phyloP scores from a whole-genome alignment of 2,113 vertebrate species.

The Silurus glanis region DNA sequence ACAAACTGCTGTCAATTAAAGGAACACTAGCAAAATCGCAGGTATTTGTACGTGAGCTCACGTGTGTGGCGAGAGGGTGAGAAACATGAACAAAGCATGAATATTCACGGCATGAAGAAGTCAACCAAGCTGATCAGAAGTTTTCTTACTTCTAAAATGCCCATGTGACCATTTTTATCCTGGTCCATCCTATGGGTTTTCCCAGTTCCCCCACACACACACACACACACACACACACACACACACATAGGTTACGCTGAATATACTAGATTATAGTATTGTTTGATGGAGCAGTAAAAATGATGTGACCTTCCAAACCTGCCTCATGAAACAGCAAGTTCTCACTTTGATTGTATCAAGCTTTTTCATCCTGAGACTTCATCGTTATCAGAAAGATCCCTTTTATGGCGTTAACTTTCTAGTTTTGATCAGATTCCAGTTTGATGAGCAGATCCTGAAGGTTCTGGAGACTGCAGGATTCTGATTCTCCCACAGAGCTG shows the following conservation, averaged over 20 bases:
- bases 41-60: background rate
- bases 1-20: background rate
- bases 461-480: constrained; percentile 68
- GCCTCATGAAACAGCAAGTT: background rate
- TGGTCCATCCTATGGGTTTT: background rate
- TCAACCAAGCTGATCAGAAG: no score
- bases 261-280: background rate
- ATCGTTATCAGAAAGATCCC: background rate
- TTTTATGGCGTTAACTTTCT: background rate
- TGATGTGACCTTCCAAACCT: background rate
- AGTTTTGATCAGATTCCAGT: constrained; percentile 65
- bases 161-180: background rate
- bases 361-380: constrained; percentile 22
- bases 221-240: background rate
- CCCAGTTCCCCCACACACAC: background rate
- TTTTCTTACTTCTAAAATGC: no score
- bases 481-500: constrained; percentile 63
- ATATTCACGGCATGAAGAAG: no score
- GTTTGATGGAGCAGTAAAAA: background rate
- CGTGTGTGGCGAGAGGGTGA: background rate
- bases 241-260: background rate
- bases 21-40: background rate
- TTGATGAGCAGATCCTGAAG: constrained; percentile 79
- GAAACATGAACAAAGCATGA: no score
- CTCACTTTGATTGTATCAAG: background rate